phyloP scores from a whole-genome alignment of 2,888 invertebrate species.

The Acanthacorydalis orientalis region DNA sequence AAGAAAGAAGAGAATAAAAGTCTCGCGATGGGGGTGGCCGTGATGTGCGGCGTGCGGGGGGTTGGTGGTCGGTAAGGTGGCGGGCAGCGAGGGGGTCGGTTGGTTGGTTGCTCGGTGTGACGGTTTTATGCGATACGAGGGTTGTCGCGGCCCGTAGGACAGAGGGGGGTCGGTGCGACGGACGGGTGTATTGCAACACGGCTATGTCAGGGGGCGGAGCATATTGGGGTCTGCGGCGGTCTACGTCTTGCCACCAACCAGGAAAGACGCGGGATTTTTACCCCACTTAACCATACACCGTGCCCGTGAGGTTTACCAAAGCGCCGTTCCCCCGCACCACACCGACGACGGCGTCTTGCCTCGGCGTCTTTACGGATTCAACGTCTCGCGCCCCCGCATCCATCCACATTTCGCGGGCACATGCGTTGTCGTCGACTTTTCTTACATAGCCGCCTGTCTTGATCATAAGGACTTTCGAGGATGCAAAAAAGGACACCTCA shows the following conservation, averaged over 20 bases:
- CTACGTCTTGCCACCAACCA: slow-evolving; percentile 29
- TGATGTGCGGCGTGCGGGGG: slow-evolving; percentile 10
- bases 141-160: slow-evolving; percentile 18
- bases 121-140: slow-evolving; percentile 1
- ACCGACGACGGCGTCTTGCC: slow-evolving; percentile 8
- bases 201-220: slow-evolving; percentile 21
- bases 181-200: slow-evolving; percentile 15
- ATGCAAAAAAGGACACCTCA: no score
- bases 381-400: background rate
- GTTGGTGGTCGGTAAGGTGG: background rate
- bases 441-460: no score
- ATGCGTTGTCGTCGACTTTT: background rate
- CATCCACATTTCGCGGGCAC: background rate
- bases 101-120: no score
- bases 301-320: slow-evolving; percentile 33
- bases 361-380: slow-evolving; percentile 3
- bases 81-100: no score
- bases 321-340: slow-evolving; percentile 7
- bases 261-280: slow-evolving; percentile 33
- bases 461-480: no score
- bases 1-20: slow-evolving; percentile 27
- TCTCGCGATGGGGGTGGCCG: slow-evolving; percentile 13
- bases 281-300: slow-evolving; percentile 29
- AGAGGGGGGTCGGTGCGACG: slow-evolving; percentile 15
- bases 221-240: slow-evolving; percentile 29